Percentiles rank a stretch among this genome's conserved stretches.
These are phyloP conservation scores for Corythornis madagascariensis DNA, from an alignment of 2,113 vertebrate genomes.

Conservation along the genomic window DNA sequence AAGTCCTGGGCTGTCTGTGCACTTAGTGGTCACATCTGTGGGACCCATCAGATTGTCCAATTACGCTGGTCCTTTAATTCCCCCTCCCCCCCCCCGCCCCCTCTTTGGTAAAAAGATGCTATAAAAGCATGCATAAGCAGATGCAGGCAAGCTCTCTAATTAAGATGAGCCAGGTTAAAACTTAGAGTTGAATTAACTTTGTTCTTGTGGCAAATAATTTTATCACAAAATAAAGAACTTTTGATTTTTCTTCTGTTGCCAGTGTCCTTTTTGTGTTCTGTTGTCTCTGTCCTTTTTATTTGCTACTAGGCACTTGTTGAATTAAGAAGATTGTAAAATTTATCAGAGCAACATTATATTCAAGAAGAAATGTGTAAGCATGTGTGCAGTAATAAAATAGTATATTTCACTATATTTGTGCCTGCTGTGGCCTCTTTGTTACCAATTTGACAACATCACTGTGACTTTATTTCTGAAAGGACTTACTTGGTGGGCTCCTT, in stretches of 20 bases:
- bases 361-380: constrained; percentile 55
- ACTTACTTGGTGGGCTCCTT: background rate
- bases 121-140: constrained; percentile 13
- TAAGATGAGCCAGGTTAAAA: constrained; percentile 11
- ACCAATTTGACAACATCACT: background rate
- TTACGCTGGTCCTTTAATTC: background rate
- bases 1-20: background rate
- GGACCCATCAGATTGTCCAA: background rate
- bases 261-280: constrained; percentile 23
- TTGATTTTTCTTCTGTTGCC: constrained; percentile 26
- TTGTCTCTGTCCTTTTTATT: constrained; percentile 31
- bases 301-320: constrained; percentile 14
- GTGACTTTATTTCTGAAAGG: background rate
- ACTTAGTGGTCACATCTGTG: constrained; percentile 28
- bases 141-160: background rate
- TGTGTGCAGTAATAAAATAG: constrained; percentile 74
- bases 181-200: constrained; percentile 28
- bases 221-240: constrained; percentile 10
- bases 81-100: background rate
- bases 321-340: constrained; percentile 60
- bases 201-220: constrained; percentile 41
- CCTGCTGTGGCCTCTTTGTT: constrained; percentile 8
- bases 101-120: constrained; percentile 25
- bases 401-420: constrained; percentile 54
- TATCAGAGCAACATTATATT: constrained; percentile 55